These are phyloP conservation scores for Brachionus calyciflorus DNA, from an alignment of 1,140 invertebrate genomes.

Conservation along the genomic window DNA sequence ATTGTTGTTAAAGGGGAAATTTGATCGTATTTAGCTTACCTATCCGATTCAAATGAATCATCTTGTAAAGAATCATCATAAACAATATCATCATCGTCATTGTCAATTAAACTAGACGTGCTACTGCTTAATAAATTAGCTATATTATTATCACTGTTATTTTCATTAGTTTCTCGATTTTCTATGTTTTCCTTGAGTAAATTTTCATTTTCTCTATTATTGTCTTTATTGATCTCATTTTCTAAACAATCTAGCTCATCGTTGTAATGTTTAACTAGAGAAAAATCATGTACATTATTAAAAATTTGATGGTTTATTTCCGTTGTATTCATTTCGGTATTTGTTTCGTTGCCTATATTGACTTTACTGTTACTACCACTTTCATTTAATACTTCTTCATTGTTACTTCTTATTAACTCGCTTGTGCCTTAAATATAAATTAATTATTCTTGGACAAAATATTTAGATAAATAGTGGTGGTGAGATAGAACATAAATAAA, in stretches of 20 bases:
- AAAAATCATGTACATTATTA: neutral
- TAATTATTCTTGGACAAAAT: no score
- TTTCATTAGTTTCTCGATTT: neutral
- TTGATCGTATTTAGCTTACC: constrained; percentile 36
- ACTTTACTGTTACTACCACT: no score
- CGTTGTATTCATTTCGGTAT: neutral
- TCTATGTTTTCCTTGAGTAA: neutral
- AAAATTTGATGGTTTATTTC: no score
- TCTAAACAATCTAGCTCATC: neutral
- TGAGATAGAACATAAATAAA: no score
- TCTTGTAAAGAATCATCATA: constrained; percentile 28
- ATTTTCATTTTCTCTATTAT: neutral
- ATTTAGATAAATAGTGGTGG: no score
- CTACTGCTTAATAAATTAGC: constrained; percentile 23
- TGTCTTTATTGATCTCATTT: neutral
- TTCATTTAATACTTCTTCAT: no score
- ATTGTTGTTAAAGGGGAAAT: no score
- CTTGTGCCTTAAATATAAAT: no score
- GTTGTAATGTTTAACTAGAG: constrained; percentile 1
- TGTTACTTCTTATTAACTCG: no score
- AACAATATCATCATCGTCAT: constrained; percentile 35
- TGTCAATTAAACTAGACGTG: constrained; percentile 25
- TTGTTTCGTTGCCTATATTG: no score
- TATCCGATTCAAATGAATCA: constrained; percentile 45
- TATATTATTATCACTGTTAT: neutral